These are phyloP conservation scores for Carollia perspicillata DNA, from an alignment of 2,113 vertebrate genomes.

Conservation along the genomic window DNA sequence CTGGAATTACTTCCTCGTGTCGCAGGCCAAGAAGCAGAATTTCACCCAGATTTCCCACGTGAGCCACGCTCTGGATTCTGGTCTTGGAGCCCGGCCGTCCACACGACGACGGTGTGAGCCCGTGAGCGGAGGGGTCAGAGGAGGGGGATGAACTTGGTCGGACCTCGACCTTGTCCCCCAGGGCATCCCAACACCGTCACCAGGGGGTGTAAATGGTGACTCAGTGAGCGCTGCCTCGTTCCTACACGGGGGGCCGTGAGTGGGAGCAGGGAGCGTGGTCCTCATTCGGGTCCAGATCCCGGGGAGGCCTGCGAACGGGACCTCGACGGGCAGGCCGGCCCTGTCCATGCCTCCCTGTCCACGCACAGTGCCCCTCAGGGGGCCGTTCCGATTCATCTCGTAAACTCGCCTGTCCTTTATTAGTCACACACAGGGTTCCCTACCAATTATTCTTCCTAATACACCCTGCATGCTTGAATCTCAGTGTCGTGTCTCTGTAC, in stretches of 20 bases:
- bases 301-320: not conserved
- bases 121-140: not conserved
- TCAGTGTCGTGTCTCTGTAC: rapidly evolving
- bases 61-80: not conserved
- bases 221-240: rapidly evolving
- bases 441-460: not conserved
- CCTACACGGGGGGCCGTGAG: not conserved
- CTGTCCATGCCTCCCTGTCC: not conserved
- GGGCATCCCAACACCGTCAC: not conserved
- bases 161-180: not conserved
- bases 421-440: not conserved
- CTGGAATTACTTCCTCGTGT: not conserved
- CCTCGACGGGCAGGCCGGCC: not conserved
- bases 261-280: not conserved
- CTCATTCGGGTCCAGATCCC: not conserved
- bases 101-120: not conserved
- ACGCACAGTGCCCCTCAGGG: not conserved
- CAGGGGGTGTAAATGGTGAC: too few relatives aligned
- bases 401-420: not conserved
- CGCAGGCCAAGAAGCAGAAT: not conserved
- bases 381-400: not conserved
- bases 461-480: not conserved
- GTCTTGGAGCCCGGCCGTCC: too few relatives aligned
- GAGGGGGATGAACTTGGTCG: not conserved
- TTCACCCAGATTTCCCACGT: not conserved